Evolutionary conservation across 2,797 vertebrate genomes (phyloP).

Genomic region (Dendrocincla tyrannina): DNA sequence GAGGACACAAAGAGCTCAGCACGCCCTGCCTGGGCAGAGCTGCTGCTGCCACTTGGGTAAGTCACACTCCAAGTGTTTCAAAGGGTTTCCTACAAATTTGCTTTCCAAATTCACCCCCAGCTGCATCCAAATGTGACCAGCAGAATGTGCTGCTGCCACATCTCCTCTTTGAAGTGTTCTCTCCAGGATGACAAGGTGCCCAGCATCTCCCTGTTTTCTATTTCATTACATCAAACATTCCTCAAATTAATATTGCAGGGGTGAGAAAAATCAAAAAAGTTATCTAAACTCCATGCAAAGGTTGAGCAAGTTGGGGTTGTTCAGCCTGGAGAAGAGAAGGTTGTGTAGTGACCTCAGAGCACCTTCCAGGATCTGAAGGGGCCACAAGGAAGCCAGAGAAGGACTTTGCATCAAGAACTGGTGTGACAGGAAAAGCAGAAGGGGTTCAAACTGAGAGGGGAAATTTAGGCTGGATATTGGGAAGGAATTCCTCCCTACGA

Average conservation of each 20-base stretch:
- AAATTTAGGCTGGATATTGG: not conserved
- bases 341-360: not conserved
- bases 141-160: not conserved
- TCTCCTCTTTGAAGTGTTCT: not conserved
- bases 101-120: not conserved
- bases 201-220: fast-evolving
- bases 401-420: not conserved
- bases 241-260: not conserved
- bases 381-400: not conserved
- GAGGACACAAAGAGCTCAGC: not conserved
- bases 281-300: not conserved
- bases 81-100: not conserved
- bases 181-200: not conserved
- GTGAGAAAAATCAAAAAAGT: not conserved
- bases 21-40: not conserved
- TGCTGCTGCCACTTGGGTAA: not conserved
- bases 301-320: not conserved
- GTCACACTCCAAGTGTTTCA: not conserved
- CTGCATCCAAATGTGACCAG: not conserved
- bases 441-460: not conserved
- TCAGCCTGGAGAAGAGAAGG: not conserved
- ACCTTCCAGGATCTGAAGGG: not conserved
- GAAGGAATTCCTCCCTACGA: not conserved
- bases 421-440: not conserved
- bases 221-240: not conserved